Base-by-base conservation (phyloP, 1,140 invertebrate genomes). In the Aphelinus certus region DNA sequence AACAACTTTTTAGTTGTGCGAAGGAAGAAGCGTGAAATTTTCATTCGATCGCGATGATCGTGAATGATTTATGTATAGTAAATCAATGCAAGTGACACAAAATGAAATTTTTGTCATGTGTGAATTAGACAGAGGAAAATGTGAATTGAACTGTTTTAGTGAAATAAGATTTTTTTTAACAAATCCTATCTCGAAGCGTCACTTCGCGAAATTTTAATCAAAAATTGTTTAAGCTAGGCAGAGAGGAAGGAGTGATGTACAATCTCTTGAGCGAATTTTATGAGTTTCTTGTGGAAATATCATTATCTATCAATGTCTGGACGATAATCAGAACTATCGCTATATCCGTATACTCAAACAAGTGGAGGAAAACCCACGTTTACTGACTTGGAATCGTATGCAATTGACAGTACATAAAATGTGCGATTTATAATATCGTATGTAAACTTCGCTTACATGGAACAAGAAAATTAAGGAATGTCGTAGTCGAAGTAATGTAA, bases 31-130 rank as follows among this genome's bases (percentile, higher is more conserved):
- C 26, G 58, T 49, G 60, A 76, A 75, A 70, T 70, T 64, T 70
- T 75, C 65, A 75, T 75, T 63, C 45, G 7, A 70, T 69, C 66
- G 45, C 45, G 51, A 66, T 1, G 60, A 75, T 58, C 26, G 48
- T 70, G 60, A 71, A 71, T 63, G 1, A 53, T 71, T 75, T 65
- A 45, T 53, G 51, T 75, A 75, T 67, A 71, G 71, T 75, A 71
- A 75, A 75, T 58, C 53, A 71, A 70, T 56, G 51, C 26, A 57
- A 66, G 68, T 62, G 57, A 60, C 65, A 53, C 62, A 66, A 75
- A 75, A 75, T 75, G 60, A 71, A 75, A 75, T 75, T 75, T 75
- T 68, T 75, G 68, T 66, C 73, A 66, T 48, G 66, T 53, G 58
- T 47, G 5, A 69, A 49, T 61, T 46, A 10, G 51, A 26, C 58